Percentiles rank a stretch among this genome's conserved stretches.
Conservation (phyloP, 2,113 vertebrate genomes). For the Terrapene triunguis region DNA sequence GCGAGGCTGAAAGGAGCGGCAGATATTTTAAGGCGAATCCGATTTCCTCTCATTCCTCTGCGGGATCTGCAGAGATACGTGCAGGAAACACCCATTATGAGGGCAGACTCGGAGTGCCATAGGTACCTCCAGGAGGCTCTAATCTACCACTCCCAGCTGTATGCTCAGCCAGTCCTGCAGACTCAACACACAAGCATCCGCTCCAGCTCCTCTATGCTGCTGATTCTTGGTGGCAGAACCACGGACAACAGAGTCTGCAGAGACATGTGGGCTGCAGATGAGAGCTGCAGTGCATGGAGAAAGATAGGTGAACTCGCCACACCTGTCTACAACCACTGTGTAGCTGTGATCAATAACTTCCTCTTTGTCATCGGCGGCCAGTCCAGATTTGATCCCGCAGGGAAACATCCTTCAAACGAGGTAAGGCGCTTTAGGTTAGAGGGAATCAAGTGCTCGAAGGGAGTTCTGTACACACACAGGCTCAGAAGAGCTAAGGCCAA, state of each 20-base stretch:
- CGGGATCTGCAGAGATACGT: constrained; percentile 27
- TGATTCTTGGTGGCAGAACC: constrained; percentile 62
- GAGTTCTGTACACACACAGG: not conserved
- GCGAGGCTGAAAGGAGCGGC: not conserved
- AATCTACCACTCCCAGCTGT: constrained; percentile 59
- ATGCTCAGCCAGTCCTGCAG: constrained; percentile 51
- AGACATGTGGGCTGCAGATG: constrained; percentile 65
- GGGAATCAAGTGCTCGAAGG: not conserved
- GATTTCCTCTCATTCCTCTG: constrained; percentile 68
- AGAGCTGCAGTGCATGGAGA: constrained; percentile 38
- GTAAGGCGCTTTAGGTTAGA: constrained; percentile 17
- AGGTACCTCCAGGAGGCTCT: constrained; percentile 65
- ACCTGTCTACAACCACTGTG: constrained; percentile 75
- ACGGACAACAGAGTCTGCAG: constrained; percentile 3
- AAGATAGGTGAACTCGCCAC: constrained; percentile 37
- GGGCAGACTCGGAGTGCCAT: constrained; percentile 49
- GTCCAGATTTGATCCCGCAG: constrained; percentile 62
- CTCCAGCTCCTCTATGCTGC: not conserved
- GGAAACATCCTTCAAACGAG: constrained; percentile 72
- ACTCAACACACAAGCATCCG: not conserved
- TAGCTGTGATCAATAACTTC: constrained; percentile 51
- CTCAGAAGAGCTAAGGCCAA: not conserved
- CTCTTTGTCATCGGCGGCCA: constrained; percentile 77
- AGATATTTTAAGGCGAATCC: constrained; percentile 31
- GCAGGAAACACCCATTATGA: constrained; percentile 40